These are phyloP conservation scores for Dryomyza anilis DNA, from an alignment of 2,888 invertebrate species.

Conservation along the genomic window DNA sequence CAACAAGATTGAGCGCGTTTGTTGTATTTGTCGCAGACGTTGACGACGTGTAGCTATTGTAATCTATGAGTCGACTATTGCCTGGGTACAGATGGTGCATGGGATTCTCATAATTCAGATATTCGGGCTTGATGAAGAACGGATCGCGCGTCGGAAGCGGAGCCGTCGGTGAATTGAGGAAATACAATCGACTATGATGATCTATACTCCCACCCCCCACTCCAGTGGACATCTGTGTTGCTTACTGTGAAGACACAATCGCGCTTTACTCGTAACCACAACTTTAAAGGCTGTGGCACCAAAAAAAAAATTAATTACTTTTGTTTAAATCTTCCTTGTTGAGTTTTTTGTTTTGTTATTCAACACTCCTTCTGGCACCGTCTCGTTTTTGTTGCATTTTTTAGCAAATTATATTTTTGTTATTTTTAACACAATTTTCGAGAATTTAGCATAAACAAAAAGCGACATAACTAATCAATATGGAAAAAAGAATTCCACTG, in stretches of 20 bases:
- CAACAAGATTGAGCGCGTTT: constrained; percentile 40
- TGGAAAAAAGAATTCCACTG: constrained; percentile 58
- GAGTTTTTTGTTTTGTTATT: neutral
- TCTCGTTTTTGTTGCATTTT: constrained; percentile 5
- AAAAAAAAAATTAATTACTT: too few species aligned
- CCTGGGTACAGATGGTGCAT: constrained; percentile 57
- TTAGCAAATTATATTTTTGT: constrained; percentile 3
- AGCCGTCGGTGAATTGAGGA: constrained; percentile 55
- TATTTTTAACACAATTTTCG: constrained; percentile 45
- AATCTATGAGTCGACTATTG: constrained; percentile 54
- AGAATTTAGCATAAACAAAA: constrained; percentile 55
- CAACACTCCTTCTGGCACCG: neutral
- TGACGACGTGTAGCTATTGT: constrained; percentile 49
- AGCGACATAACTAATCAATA: constrained; percentile 61
- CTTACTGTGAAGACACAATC: constrained; percentile 25
- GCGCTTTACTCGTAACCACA: constrained; percentile 19
- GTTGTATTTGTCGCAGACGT: constrained; percentile 31
- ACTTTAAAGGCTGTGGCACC: constrained; percentile 1
- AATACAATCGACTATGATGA: constrained; percentile 56
- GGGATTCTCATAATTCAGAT: constrained; percentile 58
- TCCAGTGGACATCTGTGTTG: constrained; percentile 56
- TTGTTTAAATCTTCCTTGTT: constrained; percentile 11
- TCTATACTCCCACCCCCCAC: constrained; percentile 59
- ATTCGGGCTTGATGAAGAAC: constrained; percentile 56
- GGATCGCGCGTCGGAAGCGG: constrained; percentile 52